These are phyloP conservation scores for Calidris pygmaea DNA, from an alignment of 2,113 vertebrate genomes.

Conservation along the genomic window DNA sequence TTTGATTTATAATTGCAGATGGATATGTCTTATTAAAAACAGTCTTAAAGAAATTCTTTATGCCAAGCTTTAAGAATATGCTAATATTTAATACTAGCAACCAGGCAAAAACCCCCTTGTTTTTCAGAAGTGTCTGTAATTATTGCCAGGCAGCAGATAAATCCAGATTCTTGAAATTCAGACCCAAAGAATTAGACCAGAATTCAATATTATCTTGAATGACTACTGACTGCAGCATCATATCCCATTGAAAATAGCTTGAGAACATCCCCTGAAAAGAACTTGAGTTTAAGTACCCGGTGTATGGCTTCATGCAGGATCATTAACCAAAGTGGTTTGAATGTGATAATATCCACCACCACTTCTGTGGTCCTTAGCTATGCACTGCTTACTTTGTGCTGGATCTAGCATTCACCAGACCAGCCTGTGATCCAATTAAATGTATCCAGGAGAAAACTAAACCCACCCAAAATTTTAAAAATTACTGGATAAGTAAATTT, in stretches of 20 bases:
- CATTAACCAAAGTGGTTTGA: background rate
- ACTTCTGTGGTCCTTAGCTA: background rate
- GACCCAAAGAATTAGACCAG: background rate
- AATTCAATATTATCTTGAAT: background rate
- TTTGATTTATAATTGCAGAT: conserved; percentile 15
- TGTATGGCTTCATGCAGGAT: background rate
- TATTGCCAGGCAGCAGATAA: background rate
- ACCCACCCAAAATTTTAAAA: background rate
- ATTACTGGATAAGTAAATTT: background rate
- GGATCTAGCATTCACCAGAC: background rate
- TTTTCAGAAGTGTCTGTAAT: background rate
- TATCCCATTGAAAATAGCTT: background rate
- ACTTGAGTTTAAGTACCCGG: background rate
- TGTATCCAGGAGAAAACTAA: background rate
- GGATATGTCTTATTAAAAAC: background rate
- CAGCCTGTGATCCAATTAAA: background rate
- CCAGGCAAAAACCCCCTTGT: background rate
- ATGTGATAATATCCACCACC: background rate
- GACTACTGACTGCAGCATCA: background rate
- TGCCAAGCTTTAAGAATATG: background rate
- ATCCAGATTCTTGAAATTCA: background rate
- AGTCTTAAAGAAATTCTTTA: background rate
- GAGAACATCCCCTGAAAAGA: background rate
- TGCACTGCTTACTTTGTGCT: background rate
- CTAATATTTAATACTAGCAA: background rate